Conservation (phyloP, 2,113 vertebrate genomes). For the Heptranchias perlo region DNA sequence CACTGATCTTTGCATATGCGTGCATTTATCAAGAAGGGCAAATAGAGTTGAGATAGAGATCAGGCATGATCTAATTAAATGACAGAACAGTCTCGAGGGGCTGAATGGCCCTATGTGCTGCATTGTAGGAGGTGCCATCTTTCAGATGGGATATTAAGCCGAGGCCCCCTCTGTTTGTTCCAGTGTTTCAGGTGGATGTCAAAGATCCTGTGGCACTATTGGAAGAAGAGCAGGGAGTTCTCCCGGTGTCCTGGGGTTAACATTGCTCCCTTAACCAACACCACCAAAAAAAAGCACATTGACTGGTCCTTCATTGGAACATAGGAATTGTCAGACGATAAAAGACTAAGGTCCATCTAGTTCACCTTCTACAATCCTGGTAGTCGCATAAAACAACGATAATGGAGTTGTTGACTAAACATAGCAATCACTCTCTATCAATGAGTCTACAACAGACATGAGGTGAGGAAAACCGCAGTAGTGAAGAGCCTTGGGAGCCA, state of each 20-base stretch:
- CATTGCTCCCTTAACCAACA: background rate
- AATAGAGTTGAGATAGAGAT: too few relatives aligned
- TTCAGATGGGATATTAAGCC: background rate
- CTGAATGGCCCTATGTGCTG: background rate
- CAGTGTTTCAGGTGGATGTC: background rate
- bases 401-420: background rate
- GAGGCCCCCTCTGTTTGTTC: background rate
- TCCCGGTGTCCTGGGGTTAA: background rate
- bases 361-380: background rate
- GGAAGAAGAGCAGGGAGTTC: background rate
- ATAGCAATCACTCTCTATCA: background rate
- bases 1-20: too few relatives aligned
- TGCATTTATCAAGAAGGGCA: too few relatives aligned
- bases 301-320: background rate
- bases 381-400: background rate
- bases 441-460: background rate
- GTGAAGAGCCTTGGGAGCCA: background rate
- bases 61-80: background rate
- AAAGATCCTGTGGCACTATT: background rate
- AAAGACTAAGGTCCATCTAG: background rate
- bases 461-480: background rate
- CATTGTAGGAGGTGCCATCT: background rate
- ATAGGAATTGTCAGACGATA: background rate
- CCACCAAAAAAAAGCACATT: background rate
- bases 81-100: background rate